Evolutionary conservation across 2,113 vertebrate species (phyloP), one percentile per base, ranked within the genome.

Genomic region (Ailurus styani): DNA sequence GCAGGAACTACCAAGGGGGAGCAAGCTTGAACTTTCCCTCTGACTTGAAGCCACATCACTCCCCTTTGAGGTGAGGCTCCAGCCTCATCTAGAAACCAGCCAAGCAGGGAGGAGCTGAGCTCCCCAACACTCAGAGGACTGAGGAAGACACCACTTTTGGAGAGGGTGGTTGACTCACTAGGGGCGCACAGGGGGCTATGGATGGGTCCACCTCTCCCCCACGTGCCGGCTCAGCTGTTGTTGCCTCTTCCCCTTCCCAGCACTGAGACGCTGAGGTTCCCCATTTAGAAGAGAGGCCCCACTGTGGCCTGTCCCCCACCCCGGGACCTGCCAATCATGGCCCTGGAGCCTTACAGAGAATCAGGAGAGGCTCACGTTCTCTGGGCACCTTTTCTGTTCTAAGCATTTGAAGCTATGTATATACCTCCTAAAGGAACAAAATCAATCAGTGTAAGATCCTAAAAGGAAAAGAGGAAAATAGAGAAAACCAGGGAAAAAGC

Each of bases 191-290:
- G 60, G 62, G 47, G 31, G 1, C 75, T n/a, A 11, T 55, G 11
- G 72, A 52, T n/a, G 40, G 17, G 23, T 18, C 45, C 27, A 6
- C 75, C 37, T 78, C 81, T 93, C 93, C 52, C 87, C 37, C 37
- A 0, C 7, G 25, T 14, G 54, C 66, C 78, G 27, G 40, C 52
- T 88, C n/a, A n/a, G 64, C 23, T 60, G 15, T 55, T 88, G 23
- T 8, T 2, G 66, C 87, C 55, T 95, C 93, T 96, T 97, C 97
- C 77, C 42, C 75, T 97, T 96, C 84, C 98, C 21, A 10, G 47
- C 86, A 84, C 70, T 7, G 47, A 87, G 92, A 79, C 29, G 11
- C 64, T 45, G 73, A 87, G 68, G 25, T 96, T 97, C 96, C 88
- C 83, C 87, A 72, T 92, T 96, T 87, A 82, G 60, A 64, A 82